Evolutionary conservation across 1,140 invertebrate genomes (phyloP).

Genomic region (Hycleus phaleratus): DNA sequence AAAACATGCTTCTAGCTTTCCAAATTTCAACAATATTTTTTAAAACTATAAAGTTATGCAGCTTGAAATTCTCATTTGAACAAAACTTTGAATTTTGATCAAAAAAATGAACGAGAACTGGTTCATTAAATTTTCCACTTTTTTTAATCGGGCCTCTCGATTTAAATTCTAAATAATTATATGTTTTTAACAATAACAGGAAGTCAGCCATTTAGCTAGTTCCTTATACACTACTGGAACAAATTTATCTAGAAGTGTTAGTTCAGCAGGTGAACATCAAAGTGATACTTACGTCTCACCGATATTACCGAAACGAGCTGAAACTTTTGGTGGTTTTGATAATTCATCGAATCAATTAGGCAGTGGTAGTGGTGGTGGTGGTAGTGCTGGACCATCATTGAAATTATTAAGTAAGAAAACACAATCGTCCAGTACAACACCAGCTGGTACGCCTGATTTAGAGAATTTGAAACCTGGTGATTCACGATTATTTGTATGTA

Average conservation of each 20-base stretch:
- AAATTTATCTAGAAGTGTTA: slow-evolving; percentile 77
- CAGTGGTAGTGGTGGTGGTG: too few species aligned
- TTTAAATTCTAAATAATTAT: too few species aligned
- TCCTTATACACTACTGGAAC: slow-evolving; percentile 63
- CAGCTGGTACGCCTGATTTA: slow-evolving; percentile 35
- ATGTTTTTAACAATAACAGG: slow-evolving; percentile 37
- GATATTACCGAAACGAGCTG: slow-evolving; percentile 79
- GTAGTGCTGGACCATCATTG: slow-evolving; percentile 17
- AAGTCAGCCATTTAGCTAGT: slow-evolving; percentile 64
- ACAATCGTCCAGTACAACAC: slow-evolving; percentile 28
- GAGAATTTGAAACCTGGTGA: slow-evolving; percentile 38
- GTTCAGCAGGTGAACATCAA: slow-evolving; percentile 84
- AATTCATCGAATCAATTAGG: slow-evolving; percentile 45
- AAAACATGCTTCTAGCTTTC: too few species aligned
- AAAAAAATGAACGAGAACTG: too few species aligned
- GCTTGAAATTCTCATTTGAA: too few species aligned
- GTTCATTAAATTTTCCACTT: too few species aligned
- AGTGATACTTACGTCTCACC: slow-evolving; percentile 74
- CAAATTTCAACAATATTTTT: too few species aligned
- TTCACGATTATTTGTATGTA: slow-evolving; percentile 37
- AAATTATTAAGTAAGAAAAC: slow-evolving; percentile 37
- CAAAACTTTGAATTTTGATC: too few species aligned
- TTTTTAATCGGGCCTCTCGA: too few species aligned
- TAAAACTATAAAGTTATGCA: too few species aligned
- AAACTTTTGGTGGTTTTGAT: slow-evolving; percentile 93